A percentile compares a stretch with the other conserved stretches of the same genome.
Conservation (phyloP, 1,140 invertebrate genomes). For the Drosophila erecta region DNA sequence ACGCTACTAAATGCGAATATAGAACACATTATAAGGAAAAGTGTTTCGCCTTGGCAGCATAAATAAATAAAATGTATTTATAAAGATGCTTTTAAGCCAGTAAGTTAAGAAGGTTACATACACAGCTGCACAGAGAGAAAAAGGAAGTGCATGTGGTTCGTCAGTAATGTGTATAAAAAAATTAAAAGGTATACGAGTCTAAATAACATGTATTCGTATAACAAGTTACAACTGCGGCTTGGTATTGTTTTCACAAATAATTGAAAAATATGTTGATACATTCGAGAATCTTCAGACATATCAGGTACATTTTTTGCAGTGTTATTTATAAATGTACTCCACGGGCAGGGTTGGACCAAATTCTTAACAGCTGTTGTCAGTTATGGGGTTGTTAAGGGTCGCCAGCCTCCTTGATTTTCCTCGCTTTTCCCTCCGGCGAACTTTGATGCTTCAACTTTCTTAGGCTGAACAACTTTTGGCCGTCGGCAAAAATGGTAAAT, state of each 20-base stretch:
- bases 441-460: slow-evolving; percentile 54
- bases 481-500: slow-evolving; percentile 55
- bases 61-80: slow-evolving; percentile 84
- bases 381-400: slow-evolving; percentile 76
- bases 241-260: not conserved
- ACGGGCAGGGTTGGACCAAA: slow-evolving; percentile 36
- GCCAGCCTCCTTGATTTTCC: slow-evolving; percentile 24
- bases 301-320: not conserved
- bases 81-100: slow-evolving; percentile 83
- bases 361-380: slow-evolving; percentile 75
- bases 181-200: not conserved
- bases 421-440: not conserved
- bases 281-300: not conserved
- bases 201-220: not conserved
- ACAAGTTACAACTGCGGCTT: too few relatives aligned
- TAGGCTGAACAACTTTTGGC: slow-evolving; percentile 46
- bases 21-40: slow-evolving; percentile 69
- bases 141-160: not conserved
- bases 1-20: slow-evolving; percentile 26
- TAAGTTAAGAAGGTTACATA: slow-evolving; percentile 72
- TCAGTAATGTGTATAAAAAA: not conserved
- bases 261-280: too few relatives aligned
- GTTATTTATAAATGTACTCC: slow-evolving; percentile 7
- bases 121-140: slow-evolving; percentile 18
- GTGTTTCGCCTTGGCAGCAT: slow-evolving; percentile 73